Percentiles rank a stretch among this genome's conserved stretches.
phyloP scores from a whole-genome alignment of 2,113 vertebrate species.

The Noturus placidus region DNA sequence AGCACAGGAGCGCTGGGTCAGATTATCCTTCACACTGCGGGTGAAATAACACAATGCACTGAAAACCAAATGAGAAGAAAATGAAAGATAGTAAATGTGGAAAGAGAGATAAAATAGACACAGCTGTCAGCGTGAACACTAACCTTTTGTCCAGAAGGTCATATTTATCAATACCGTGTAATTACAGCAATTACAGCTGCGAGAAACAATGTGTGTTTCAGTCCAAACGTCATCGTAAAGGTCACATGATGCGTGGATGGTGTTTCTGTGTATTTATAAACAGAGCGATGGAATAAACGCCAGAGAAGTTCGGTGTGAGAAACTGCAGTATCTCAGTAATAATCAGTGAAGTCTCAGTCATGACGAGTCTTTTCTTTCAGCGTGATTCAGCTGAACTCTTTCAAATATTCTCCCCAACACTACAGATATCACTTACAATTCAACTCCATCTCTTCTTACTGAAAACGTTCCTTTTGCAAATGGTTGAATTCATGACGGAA shows the following conservation, averaged over 20 bases:
- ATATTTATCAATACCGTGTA: slow-evolving; percentile 30
- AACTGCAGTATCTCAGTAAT: background rate
- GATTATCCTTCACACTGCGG: background rate
- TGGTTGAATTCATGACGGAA: background rate
- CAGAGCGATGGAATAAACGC: background rate
- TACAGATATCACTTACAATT: too few relatives aligned
- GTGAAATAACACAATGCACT: too few relatives aligned
- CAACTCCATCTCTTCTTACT: too few relatives aligned
- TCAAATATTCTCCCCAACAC: background rate
- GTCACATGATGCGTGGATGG: slow-evolving; percentile 17
- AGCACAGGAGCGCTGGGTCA: background rate
- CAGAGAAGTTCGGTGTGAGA: background rate
- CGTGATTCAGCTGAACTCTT: background rate
- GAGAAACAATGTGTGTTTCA: slow-evolving; percentile 1
- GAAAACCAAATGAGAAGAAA: background rate
- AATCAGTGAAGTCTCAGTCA: background rate
- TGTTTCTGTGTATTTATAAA: background rate
- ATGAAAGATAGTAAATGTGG: background rate
- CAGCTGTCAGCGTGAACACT: background rate
- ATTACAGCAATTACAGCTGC: slow-evolving; percentile 15
- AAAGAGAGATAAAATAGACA: background rate
- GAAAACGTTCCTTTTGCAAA: background rate
- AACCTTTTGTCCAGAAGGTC: slow-evolving; percentile 20
- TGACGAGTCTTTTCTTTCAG: too few relatives aligned
- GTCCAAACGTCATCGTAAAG: slow-evolving; percentile 4